A percentile compares a stretch with the other conserved stretches of the same genome.
These are phyloP conservation scores for Columba janthina DNA, from an alignment of 2,113 vertebrate species.

Conservation along the genomic window DNA sequence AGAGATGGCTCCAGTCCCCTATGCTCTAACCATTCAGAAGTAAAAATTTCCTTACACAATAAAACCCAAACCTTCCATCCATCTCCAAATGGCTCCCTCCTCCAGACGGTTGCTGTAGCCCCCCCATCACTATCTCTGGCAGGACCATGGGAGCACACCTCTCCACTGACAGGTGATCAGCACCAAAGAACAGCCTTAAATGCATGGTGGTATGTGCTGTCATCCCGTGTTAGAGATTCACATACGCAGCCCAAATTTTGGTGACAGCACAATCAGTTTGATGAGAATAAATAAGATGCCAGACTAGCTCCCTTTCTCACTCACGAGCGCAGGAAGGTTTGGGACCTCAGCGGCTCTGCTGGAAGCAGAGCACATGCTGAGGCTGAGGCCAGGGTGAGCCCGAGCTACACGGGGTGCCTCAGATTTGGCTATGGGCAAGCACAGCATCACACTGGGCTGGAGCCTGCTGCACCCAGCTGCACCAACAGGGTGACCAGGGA, in stretches of 20 bases:
- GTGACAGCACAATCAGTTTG: neutral
- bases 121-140: neutral
- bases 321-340: neutral
- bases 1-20: neutral
- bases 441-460: neutral
- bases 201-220: neutral
- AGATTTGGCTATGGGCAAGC: neutral
- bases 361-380: neutral
- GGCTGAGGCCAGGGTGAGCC: neutral
- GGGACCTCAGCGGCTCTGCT: neutral
- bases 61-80: neutral
- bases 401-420: rapidly evolving
- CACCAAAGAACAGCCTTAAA: neutral
- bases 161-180: neutral
- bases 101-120: neutral
- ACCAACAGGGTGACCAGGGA: neutral
- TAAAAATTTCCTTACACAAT: neutral
- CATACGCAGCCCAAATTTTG: neutral
- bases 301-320: neutral
- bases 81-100: neutral
- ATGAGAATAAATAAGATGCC: neutral
- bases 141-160: neutral
- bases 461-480: neutral
- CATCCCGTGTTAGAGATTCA: neutral
- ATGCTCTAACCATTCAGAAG: neutral